Evolutionary conservation across 1,140 invertebrate genomes (phyloP), one percentile per base, ranked within the genome.

Genomic region (Pseudomyrmex pallidus): DNA sequence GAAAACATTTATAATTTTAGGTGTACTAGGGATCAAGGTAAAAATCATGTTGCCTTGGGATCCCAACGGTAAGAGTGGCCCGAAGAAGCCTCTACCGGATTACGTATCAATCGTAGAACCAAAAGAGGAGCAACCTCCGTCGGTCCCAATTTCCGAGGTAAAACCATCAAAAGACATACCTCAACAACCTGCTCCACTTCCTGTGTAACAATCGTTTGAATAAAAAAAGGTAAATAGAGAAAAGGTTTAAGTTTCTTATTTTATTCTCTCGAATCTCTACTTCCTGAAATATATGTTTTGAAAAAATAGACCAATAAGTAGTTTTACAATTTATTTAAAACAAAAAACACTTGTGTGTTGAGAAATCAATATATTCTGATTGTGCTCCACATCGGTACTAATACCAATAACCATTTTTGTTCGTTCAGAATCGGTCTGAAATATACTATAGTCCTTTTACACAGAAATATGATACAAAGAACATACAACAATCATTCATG

Each of bases 11-110:
- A 7, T 46, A 48, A 25, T 91, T 89, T 73, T 59, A 95, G 94
- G 93, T 92, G 96, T 97, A 74, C 95, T 97, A 88, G 96, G 97
- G 88, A 97, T 99, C 91, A 99, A 99, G 95, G 99, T 99, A 0
- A 99, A 99, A 95, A 99, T 99, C 93, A 99, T 99, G 99, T 96
- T 99, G 93, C 98, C 98, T 50, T 99, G 98, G 96, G 99, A 99
- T 95, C 96, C 98, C 66, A 97, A 97, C 94, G 99, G 99, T 92
- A 99, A 99, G 95, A 98, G 96, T 90, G 99, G 99, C 84, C 99
- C 99, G 48, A 99, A 99, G 95, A 97, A 97, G 91, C 98, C 99
- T 59, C 96, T 99, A 83, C 99, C 99, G 74, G 99, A 99, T 95
- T 97, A 99, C 94, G 98, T 99, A 85, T 97, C 96, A 88, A 98